Base-by-base conservation (phyloP, 2,113 vertebrate genomes). In the Oplegnathus fasciatus region DNA sequence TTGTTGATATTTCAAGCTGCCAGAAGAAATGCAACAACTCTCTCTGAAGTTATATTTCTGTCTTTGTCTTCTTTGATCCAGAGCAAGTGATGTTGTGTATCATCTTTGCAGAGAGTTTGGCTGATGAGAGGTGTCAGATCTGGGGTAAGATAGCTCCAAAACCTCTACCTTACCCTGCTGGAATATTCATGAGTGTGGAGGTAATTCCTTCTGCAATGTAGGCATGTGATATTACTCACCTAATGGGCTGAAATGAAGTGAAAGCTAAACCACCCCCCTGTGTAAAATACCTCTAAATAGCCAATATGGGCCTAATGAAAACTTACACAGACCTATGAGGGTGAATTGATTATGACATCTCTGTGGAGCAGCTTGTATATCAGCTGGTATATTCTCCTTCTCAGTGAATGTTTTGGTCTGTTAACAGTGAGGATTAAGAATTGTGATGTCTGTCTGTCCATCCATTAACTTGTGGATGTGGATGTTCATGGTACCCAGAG, bases 141-240 rank as follows among this genome's bases (percentile, higher is more conserved):
- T 74, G 28, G 78, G 52, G 22, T 48, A 74, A 78, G 79, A 83
- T 80, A 32, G 62, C 79, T 85, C 44, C 24, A 79, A 62, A 88
- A 81, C 60, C 75, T 85, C 81, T 15, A 30, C 81, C 75, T 85
- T 75, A 86, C 66, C 67, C 69, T 78, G 46, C 46, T 87, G 82
- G 86, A 92, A 83, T 88, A 88, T 91, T 88, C 67, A 88, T 83
- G 61, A 88, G 75, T 17, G 42, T 58, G 28, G 61, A 83, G 67
- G 62, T 90, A 77, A 84, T 89, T 90, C 76, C 68, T 77, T 81
- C 75, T 83, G 50, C 75, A 84, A 18, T 86, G 69, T 55, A 26
- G 65, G 77, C 80, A 67, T 80, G 75, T 73, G 73, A 80, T 87
- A 88, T 79, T 80, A 88, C 26, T 28, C 9, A n/a, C 78, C 67